Evolutionary conservation across 53 echinoderm and acorn worm genomes (phyloP).

Genomic region (Holothuria leucospilota): DNA sequence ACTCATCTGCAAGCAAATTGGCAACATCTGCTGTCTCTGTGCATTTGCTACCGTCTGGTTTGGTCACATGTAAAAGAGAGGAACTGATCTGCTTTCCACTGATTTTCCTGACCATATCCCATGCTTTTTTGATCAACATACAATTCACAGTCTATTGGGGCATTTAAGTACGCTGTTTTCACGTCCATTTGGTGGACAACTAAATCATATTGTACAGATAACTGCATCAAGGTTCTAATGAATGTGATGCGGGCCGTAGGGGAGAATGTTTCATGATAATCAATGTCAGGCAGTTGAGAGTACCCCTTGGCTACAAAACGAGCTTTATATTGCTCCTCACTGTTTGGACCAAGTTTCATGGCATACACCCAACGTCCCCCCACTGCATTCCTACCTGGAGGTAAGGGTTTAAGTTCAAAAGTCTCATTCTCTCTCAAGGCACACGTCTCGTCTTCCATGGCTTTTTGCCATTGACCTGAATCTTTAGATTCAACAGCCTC

Average conservation of each 20-base stretch:
- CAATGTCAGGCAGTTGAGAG: conserved; percentile 44
- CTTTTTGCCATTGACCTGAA: conserved; percentile 16
- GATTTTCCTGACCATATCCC: too few relatives aligned
- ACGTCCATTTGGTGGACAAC: conserved; percentile 44
- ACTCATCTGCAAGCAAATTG: too few relatives aligned
- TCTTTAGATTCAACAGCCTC: conserved; percentile 1
- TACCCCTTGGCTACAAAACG: conserved; percentile 42
- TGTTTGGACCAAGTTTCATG: neutral
- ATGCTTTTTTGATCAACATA: conserved; percentile 57
- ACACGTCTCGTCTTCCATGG: conserved; percentile 25
- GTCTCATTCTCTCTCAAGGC: conserved; percentile 38
- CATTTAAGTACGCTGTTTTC: conserved; percentile 45
- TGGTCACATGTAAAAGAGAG: too few relatives aligned
- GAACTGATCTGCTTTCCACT: too few relatives aligned
- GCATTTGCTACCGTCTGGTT: too few relatives aligned
- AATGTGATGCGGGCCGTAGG: conserved; percentile 40
- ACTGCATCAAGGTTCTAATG: conserved; percentile 49
- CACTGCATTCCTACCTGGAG: neutral
- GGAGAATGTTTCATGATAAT: conserved; percentile 53
- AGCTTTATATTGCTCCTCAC: conserved; percentile 41
- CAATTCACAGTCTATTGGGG: conserved; percentile 49
- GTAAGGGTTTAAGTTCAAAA: conserved; percentile 20
- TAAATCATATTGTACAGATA: conserved; percentile 36
- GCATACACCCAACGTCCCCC: conserved; percentile 41
- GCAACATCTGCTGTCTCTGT: too few relatives aligned